Base-by-base conservation (phyloP, 2,888 invertebrate species). In the Podotricha telesiphe region DNA sequence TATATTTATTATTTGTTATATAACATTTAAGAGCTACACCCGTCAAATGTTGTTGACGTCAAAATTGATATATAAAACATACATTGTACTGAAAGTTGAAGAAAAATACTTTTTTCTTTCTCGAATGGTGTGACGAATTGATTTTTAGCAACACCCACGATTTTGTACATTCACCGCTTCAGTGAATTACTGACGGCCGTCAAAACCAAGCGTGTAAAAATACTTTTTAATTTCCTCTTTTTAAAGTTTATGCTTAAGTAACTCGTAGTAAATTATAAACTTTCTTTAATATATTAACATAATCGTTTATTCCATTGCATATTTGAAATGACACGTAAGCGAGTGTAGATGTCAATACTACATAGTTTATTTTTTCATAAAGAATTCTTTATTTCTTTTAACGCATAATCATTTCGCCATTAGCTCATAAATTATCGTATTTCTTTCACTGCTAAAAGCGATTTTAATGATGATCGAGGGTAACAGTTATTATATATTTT, bases 321-420 rank as follows among this genome's bases (percentile, higher is more conserved):
- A 34, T 17, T 17, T 34, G 17, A 55, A 6, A 34, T 10, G 3
- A n/a, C 28, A 7, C 6, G 15, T 47, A 47, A 8, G 17, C 47
- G 5, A 37, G 20, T 56, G 1, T 47, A 40, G 42, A 67, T 22
- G 15, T 50, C 19, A 42, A 51, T 37, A 61, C 45, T 15, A 50
- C 58, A 28, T 37, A 48, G 13, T 34, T 7, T 34, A 10, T 58
- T 34, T 22, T 22, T 34, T 47, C 17, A 13, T 28, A 47, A 2
- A 20, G n/a, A 22, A 59, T 13, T 28, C 51, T 20, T 61, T 59
- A 40, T 19, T 50, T 42, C 42, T 69, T 15, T 65, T 69, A 50
- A 67, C 67, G 50, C 55, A 65, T 58, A 70, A 70, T 72, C 65
- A 72, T 70, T 72, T 72, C n/a, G n/a, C 65, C 72, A 70, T 72